Base-by-base conservation (phyloP, 2,113 vertebrate genomes). In the Epinephelus fuscoguttatus region DNA sequence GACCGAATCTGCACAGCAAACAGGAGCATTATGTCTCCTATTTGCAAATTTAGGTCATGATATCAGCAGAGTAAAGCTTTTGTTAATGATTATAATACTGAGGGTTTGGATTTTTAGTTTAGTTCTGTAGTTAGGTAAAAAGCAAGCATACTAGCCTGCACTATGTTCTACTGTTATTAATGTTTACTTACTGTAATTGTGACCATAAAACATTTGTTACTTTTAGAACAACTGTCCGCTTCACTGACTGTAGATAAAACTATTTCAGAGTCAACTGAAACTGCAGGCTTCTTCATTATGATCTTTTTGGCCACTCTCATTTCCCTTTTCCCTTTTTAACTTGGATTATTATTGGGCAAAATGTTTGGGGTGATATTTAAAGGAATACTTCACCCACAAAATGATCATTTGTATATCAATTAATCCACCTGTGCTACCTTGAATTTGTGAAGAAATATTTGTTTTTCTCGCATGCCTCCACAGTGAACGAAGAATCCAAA, bases 321-420 rank as follows among this genome's bases (percentile, higher is more conserved):
- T 83, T 77, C 57, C 49, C n/a, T 37, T 81, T 74, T 49, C 14
- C 12, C 17, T 66, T 68, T 7, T 75, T 88, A 42, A 61, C 70
- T 47, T 62, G 30, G 18, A 17, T 53, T 37, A 18, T 64, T 64
- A 75, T 0, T 61, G 19, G 19, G 66, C n/a, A 33, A 68, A 42
- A 62, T 56, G 27, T 59, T 62, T 69, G 12, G 17, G 71, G n/a
- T 71, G 40, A 27, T 11, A 70, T 63, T 53, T 66, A 42, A 37
- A 37, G 33, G 33, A 7, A 37, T 37, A 37, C 33, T 37, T 37
- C 33, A 37, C 33, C 33, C 33, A 37, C 33, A 37, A 37, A 37
- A 45, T 45, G 2, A 45, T 9, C 11, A 45, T 45, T 45, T 45
- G 42, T 45, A 45, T 12, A 45, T 45, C 42, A 45, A 8, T 45